Evolutionary conservation across 2,888 invertebrate species (phyloP).

Genomic region (Dynastes tityus): DNA sequence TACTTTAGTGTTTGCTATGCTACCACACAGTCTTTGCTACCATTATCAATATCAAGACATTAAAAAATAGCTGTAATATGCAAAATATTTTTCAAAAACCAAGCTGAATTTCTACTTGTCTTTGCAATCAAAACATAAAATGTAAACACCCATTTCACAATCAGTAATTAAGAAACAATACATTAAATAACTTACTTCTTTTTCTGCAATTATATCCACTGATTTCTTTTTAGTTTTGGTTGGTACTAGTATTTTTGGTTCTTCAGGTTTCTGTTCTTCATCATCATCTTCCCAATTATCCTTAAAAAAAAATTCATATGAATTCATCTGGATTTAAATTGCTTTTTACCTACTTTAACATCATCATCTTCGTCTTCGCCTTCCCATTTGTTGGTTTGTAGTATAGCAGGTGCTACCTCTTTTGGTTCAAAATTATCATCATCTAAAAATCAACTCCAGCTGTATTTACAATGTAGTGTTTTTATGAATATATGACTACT

Average conservation of each 20-base stretch:
- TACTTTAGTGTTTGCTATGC: too few relatives aligned
- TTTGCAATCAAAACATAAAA: too few relatives aligned
- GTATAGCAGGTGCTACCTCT: conserved; percentile 73
- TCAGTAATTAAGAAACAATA: not conserved
- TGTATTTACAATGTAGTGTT: not conserved
- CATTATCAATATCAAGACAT: too few relatives aligned
- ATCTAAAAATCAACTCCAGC: conserved; percentile 70
- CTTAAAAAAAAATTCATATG: conserved; percentile 71
- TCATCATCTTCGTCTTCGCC: conserved; percentile 91
- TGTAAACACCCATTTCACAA: too few relatives aligned
- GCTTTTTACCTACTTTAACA: conserved; percentile 78
- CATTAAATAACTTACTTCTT: conserved; percentile 77
- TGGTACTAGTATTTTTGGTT: conserved; percentile 70
- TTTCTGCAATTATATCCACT: conserved; percentile 88
- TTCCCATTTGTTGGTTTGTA: conserved; percentile 83
- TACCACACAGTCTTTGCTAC: too few relatives aligned
- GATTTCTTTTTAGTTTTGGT: conserved; percentile 80
- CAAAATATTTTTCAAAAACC: too few relatives aligned
- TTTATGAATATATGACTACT: conserved; percentile 51
- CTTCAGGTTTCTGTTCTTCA: conserved; percentile 85
- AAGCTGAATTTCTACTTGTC: too few relatives aligned
- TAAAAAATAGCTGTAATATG: too few relatives aligned
- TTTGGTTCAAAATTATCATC: conserved; percentile 81
- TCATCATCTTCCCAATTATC: conserved; percentile 97
- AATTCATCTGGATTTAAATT: conserved; percentile 25